These are phyloP conservation scores for Lottia gigantea DNA, from an alignment of 2,888 invertebrate genomes.

Conservation along the genomic window DNA sequence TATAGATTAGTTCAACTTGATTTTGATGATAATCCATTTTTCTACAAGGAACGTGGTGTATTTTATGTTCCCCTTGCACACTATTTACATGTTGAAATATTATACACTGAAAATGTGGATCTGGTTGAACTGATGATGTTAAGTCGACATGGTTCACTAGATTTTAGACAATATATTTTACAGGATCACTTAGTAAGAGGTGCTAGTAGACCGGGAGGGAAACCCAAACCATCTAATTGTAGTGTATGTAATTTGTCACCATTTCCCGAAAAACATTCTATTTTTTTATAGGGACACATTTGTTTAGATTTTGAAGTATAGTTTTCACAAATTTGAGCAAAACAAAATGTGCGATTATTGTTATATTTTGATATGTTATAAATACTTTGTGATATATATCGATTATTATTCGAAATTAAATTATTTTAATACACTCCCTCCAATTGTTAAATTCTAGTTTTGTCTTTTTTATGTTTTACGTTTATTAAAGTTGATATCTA, in stretches of 20 bases:
- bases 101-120: slow-evolving; percentile 13
- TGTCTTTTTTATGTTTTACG: too few species aligned
- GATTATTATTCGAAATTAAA: too few species aligned
- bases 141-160: not conserved
- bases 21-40: slow-evolving; percentile 8
- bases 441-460: too few species aligned
- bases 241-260: not conserved
- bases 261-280: too few species aligned
- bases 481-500: too few species aligned
- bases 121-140: not conserved
- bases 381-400: too few species aligned
- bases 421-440: too few species aligned
- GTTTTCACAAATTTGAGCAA: too few species aligned
- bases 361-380: too few species aligned
- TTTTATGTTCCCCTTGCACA: not conserved
- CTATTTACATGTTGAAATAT: not conserved
- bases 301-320: too few species aligned
- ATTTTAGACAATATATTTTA: not conserved
- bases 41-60: not conserved
- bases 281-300: too few species aligned
- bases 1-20: slow-evolving; percentile 3
- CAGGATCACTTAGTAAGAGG: not conserved
- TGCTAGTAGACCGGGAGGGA: not conserved
- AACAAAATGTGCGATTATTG: too few species aligned
- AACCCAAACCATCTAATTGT: not conserved